These are phyloP conservation scores for Ranitomeya imitator DNA, from an alignment of 2,113 vertebrate species.

Conservation along the genomic window DNA sequence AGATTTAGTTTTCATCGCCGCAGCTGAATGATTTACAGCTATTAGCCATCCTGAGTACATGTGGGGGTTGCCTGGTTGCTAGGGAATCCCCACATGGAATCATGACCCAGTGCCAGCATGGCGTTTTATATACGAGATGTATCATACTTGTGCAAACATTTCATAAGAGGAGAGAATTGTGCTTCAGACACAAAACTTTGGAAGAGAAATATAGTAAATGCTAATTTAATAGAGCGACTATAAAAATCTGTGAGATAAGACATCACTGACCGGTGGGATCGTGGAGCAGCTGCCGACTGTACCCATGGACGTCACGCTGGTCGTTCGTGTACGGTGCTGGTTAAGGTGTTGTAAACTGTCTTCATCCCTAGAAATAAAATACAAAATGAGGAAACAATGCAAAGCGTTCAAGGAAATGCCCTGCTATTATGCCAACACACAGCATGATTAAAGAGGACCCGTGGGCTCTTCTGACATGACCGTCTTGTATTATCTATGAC, in stretches of 20 bases:
- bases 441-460: too few species aligned
- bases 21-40: too few species aligned
- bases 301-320: conserved; percentile 77
- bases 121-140: not conserved
- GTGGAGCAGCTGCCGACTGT: conserved; percentile 87
- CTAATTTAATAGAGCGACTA: not conserved
- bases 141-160: not conserved
- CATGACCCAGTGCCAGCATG: not conserved
- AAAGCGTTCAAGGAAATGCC: not conserved
- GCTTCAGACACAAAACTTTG: not conserved
- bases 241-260: not conserved
- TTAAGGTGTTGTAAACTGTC: conserved; percentile 69
- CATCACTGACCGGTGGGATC: conserved; percentile 82
- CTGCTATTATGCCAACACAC: too few species aligned
- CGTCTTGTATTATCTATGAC: too few species aligned
- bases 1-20: too few species aligned
- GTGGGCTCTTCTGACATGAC: not conserved
- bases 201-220: not conserved
- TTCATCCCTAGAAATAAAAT: conserved; percentile 73
- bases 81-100: too few species aligned
- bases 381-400: not conserved
- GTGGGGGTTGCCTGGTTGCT: too few species aligned
- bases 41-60: too few species aligned
- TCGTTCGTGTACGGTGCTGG: conserved; percentile 77
- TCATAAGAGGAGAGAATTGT: not conserved